Evolutionary conservation across 2,113 vertebrate genomes (phyloP).

Genomic region (Pao palembangensis): DNA sequence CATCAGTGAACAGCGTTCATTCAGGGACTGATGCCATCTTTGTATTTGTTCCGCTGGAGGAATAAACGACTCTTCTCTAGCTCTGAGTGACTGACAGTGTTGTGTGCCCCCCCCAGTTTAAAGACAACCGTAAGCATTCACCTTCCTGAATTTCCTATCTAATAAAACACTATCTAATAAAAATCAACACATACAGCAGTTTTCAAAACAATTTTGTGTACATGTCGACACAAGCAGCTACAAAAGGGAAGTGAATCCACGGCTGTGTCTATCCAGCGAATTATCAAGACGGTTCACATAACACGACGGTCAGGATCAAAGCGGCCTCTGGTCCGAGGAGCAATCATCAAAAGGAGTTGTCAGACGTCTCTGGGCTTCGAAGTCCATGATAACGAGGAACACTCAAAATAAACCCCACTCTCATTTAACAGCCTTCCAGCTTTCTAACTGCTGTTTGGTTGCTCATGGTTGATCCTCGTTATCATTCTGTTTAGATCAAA

Average conservation of each 20-base stretch:
- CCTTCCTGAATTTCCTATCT: background rate
- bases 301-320: too few species aligned
- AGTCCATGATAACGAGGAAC: too few species aligned
- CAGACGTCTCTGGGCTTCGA: too few species aligned
- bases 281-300: too few species aligned
- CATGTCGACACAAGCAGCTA: too few species aligned
- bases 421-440: background rate
- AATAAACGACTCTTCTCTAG: conserved; percentile 66
- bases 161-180: too few species aligned
- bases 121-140: background rate
- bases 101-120: background rate
- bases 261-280: too few species aligned
- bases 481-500: conserved; percentile 50
- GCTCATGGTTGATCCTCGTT: conserved; percentile 22
- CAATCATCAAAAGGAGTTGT: too few species aligned
- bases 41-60: conserved; percentile 61
- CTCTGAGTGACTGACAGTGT: conserved; percentile 45
- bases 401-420: background rate
- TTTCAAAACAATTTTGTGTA: too few species aligned
- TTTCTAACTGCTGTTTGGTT: background rate
- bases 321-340: too few species aligned
- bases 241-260: too few species aligned
- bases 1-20: conserved; percentile 50
- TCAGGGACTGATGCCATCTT: conserved; percentile 53
- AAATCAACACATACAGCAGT: too few species aligned